Evolutionary conservation across 2,888 invertebrate species (phyloP).

Genomic region (Nomada goodeniana): DNA sequence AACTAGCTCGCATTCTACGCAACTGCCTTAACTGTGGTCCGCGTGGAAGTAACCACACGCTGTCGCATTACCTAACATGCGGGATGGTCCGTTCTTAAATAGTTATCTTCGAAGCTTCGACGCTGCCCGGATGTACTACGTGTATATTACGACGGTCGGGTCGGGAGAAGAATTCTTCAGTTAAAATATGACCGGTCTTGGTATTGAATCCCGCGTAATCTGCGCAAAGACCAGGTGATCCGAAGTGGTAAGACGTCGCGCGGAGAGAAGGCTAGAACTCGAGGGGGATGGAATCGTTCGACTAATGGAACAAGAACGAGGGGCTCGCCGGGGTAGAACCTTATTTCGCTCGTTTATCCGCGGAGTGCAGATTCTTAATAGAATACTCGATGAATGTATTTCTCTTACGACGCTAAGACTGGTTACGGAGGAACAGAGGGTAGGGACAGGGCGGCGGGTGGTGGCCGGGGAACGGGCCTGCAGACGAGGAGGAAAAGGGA

Average conservation of each 20-base stretch:
- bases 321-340: conserved; percentile 61
- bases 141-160: background rate
- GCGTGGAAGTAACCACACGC: no score
- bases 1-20: no score
- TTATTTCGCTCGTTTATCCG: conserved; percentile 77
- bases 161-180: background rate
- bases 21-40: no score
- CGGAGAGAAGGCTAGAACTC: conserved; percentile 34
- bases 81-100: no score
- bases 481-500: conserved; percentile 38
- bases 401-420: conserved; percentile 77
- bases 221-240: conserved; percentile 55
- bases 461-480: conserved; percentile 19
- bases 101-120: no score
- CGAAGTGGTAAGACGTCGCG: conserved; percentile 50
- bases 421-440: conserved; percentile 63
- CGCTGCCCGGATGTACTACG: no score
- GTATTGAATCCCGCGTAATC: conserved; percentile 52
- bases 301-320: conserved; percentile 70
- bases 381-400: conserved; percentile 82
- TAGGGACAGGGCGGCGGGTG: conserved; percentile 28
- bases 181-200: conserved; percentile 8
- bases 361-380: conserved; percentile 80
- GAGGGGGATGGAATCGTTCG: conserved; percentile 68
- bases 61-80: no score